Base-by-base conservation (phyloP, 2,113 vertebrate species). In the Plecturocebus donacophilus region DNA sequence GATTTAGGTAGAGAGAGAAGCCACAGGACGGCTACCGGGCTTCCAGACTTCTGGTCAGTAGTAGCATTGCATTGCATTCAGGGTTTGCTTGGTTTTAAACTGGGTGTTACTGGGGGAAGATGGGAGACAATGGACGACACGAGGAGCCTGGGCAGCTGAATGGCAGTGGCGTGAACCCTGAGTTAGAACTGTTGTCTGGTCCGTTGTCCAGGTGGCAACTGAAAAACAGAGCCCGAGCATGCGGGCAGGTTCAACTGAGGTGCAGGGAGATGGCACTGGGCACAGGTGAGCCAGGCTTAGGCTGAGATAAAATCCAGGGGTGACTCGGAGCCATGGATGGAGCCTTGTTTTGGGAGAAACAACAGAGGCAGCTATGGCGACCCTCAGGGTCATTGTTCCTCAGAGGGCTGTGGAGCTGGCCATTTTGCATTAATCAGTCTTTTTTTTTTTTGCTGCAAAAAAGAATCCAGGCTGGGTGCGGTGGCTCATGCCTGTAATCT, bases 321-420 rank as follows among this genome's bases (percentile, higher is more conserved):
- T 86, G 30, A 17, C 54, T 2, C 23, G 40, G 42, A 27, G 64
- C 25, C 1, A 1, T 6, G 47, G 35, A 20, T 14, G 10, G 42
- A n/a, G 30, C 8, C 21, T 82, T 35, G 71, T 71, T 90, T 84
- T 16, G 14, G 12, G 84, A 89, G 56, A 40, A 42, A 54, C 54
- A 21, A 14, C 1, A 35, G 52, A 91, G 75, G 49, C n/a, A 64
- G 30, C 32, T 38, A 0, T 0, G 21, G 64, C 0, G 5, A 17
- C n/a, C 38, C 3, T 0, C 0, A 0, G 25, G 49, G 45, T 25
- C 20, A 0, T 21, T 3, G 47, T 4, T 35, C n/a, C 25, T 56
- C 32, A 9, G 47, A 81, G 42, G 49, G 1, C 45, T 11, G 0
- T n/a, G 5, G 8, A 1, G 20, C 42, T 64, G 45, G 47, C 32